Percentiles rank a stretch among this genome's conserved stretches.
Conservation (phyloP, 2,888 invertebrate species). For the Xylota segnis region DNA sequence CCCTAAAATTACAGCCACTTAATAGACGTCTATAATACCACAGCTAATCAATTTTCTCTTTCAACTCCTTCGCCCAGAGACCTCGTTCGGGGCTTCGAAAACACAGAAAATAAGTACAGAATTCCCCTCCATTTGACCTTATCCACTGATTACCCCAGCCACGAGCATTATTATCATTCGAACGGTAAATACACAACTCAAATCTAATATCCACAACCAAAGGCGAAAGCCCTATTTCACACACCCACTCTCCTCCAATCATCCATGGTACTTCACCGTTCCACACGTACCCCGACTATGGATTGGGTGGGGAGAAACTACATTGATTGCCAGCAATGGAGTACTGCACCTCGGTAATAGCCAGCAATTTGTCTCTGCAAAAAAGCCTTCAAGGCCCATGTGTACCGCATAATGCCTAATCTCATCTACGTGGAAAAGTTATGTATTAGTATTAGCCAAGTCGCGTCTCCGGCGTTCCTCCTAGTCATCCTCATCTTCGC, state of each 20-base stretch:
- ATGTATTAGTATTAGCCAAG: conserved; percentile 71
- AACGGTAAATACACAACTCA: conserved; percentile 71
- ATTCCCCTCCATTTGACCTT: conserved; percentile 58
- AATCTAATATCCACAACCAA: conserved; percentile 69
- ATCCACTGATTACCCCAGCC: conserved; percentile 56
- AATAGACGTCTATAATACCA: not conserved
- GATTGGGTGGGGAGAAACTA: conserved; percentile 5
- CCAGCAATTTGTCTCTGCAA: conserved; percentile 73
- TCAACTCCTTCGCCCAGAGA: conserved; percentile 1
- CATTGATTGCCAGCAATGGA: conserved; percentile 70
- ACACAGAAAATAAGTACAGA: not conserved
- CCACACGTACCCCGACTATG: not conserved
- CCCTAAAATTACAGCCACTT: not conserved
- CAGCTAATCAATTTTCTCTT: conserved; percentile 20
- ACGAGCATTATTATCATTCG: conserved; percentile 66
- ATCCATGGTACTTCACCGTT: conserved; percentile 30
- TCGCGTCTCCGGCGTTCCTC: conserved; percentile 11
- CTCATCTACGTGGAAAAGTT: conserved; percentile 76
- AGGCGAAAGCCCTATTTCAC: conserved; percentile 73
- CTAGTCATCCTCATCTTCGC: no score
- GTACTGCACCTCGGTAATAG: conserved; percentile 74
- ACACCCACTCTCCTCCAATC: conserved; percentile 65
- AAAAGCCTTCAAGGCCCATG: conserved; percentile 59
- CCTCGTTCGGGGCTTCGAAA: not conserved
- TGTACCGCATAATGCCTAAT: conserved; percentile 71